These are phyloP conservation scores for Rallus limicola DNA, from an alignment of 2,113 vertebrate genomes.

Conservation along the genomic window DNA sequence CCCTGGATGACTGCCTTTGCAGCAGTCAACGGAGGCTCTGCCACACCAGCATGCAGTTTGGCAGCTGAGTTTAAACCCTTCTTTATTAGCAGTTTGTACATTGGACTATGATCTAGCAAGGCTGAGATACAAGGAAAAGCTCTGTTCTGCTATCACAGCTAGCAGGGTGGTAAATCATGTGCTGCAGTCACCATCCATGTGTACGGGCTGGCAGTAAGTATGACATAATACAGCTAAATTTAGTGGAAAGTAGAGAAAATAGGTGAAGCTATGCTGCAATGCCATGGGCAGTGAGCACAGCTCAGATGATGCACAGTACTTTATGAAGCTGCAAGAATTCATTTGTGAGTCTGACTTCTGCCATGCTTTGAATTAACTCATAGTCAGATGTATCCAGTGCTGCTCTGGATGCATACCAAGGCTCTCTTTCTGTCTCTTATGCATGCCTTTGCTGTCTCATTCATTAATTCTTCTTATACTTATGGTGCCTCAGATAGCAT, in stretches of 20 bases:
- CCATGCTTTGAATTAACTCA: not conserved
- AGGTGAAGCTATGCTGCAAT: not conserved
- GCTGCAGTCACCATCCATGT: not conserved
- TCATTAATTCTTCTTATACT: not conserved
- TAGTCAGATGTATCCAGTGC: not conserved
- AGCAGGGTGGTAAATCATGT: not conserved
- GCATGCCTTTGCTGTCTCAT: not conserved
- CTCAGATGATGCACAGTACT: not conserved
- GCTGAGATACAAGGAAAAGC: not conserved
- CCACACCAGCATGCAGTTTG: not conserved
- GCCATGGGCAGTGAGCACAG: not conserved
- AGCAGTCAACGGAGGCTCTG: not conserved
- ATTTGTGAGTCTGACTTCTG: not conserved
- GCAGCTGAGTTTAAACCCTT: not conserved
- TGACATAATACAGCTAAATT: constrained; percentile 22
- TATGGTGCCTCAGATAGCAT: not conserved
- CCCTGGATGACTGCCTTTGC: not conserved
- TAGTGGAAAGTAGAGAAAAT: constrained; percentile 13
- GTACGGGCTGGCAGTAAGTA: not conserved
- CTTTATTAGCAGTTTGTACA: not conserved
- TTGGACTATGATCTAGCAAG: not conserved
- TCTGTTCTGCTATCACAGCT: not conserved
- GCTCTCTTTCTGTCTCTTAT: not conserved
- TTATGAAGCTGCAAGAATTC: not conserved
- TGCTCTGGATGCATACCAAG: not conserved